A percentile compares a stretch with the other conserved stretches of the same genome.
Evolutionary conservation across 2,888 invertebrate species (phyloP).

Genomic region (Xylota segnis): DNA sequence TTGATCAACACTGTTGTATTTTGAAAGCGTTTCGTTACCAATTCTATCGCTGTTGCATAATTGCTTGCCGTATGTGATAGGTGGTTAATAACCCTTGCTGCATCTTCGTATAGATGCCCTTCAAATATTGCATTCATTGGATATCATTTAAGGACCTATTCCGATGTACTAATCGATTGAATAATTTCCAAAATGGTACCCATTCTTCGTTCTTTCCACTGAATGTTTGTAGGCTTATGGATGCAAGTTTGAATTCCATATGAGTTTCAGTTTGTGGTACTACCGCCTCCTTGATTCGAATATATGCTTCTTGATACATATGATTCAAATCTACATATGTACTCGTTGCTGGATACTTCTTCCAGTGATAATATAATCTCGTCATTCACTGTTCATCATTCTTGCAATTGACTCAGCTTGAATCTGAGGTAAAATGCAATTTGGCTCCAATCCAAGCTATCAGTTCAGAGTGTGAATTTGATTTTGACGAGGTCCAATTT

Average conservation of each 20-base stretch:
- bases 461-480: neutral
- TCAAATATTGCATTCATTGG: no score
- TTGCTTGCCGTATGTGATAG: neutral
- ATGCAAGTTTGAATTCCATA: no score
- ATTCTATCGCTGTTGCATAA: neutral
- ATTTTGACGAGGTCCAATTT: neutral
- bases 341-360: no score
- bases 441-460: slow-evolving; percentile 13
- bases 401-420: slow-evolving; percentile 26
- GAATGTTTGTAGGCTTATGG: no score
- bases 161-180: no score
- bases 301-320: slow-evolving; percentile 2
- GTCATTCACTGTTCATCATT: slow-evolving; percentile 4
- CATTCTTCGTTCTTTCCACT: no score
- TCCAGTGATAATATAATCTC: neutral
- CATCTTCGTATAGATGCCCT: no score
- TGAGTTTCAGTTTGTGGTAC: neutral
- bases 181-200: no score
- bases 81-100: neutral
- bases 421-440: slow-evolving; percentile 7
- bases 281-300: neutral
- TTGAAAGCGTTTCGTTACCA: neutral
- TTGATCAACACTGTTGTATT: no score
- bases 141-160: no score
- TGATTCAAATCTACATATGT: no score